Evolutionary conservation across 2,888 invertebrate species (phyloP).

Genomic region (Lepidocyrtinus sp.): DNA sequence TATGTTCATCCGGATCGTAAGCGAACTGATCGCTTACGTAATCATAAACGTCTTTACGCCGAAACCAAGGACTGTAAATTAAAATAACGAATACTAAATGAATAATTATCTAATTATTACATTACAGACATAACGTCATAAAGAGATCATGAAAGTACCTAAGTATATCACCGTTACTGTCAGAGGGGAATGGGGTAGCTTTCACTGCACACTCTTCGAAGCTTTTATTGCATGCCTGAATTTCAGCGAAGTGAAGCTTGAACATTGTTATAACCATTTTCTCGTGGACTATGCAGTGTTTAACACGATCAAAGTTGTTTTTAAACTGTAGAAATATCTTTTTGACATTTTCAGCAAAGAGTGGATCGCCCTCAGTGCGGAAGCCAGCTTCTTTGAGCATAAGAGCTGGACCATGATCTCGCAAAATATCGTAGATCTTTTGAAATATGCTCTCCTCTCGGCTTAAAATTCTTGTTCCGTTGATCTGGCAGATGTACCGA

Average conservation of each 20-base stretch:
- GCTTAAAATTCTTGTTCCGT: constrained; percentile 37
- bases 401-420: constrained; percentile 40
- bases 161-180: background rate
- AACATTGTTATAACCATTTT: constrained; percentile 1
- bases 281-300: constrained; percentile 54
- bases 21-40: too few species aligned
- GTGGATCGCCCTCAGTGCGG: constrained; percentile 14
- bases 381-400: constrained; percentile 54
- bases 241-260: constrained; percentile 21
- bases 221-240: constrained; percentile 6
- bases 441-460: constrained; percentile 47
- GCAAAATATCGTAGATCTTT: constrained; percentile 32
- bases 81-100: too few species aligned
- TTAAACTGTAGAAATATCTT: constrained; percentile 37
- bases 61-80: too few species aligned
- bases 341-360: constrained; percentile 28
- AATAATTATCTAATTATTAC: too few species aligned
- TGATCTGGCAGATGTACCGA: constrained; percentile 29
- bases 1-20: too few species aligned
- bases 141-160: too few species aligned
- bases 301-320: constrained; percentile 55
- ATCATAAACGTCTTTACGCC: too few species aligned
- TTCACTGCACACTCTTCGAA: constrained; percentile 23
- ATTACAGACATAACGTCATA: too few species aligned
- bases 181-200: background rate